Evolutionary conservation across 1,140 invertebrate genomes (phyloP).

Genomic region (Vollenhovia emeryi): DNA sequence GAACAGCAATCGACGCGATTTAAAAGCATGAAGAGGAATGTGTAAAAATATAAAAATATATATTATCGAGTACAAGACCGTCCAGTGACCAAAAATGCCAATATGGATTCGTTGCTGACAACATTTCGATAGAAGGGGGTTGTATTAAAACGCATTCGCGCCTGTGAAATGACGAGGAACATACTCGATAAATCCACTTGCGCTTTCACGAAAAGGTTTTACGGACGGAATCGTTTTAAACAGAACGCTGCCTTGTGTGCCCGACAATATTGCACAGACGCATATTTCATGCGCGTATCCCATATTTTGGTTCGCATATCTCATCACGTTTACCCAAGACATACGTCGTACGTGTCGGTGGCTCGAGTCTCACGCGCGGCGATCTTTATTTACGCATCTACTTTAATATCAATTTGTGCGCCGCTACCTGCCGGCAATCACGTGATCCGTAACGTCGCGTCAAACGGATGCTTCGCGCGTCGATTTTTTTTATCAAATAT

Average conservation of each 20-base stretch:
- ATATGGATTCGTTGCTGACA: background rate
- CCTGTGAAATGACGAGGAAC: background rate
- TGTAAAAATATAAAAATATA: background rate
- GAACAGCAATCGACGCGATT: background rate
- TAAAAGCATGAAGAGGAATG: background rate
- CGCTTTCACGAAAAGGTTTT: background rate
- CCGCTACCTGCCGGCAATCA: slow-evolving; percentile 25
- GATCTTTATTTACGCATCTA: slow-evolving; percentile 38
- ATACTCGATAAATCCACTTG: background rate
- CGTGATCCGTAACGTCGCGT: background rate
- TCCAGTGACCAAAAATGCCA: background rate
- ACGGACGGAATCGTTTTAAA: background rate
- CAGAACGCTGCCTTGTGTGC: background rate
- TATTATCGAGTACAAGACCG: background rate
- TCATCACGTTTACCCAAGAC: slow-evolving; percentile 50
- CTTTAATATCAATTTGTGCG: slow-evolving; percentile 43
- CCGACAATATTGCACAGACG: background rate
- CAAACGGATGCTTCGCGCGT: slow-evolving; percentile 9
- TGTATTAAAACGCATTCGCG: background rate
- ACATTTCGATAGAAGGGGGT: background rate
- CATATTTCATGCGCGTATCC: slow-evolving; percentile 1
- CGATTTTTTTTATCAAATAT: background rate
- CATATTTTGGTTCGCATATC: background rate
- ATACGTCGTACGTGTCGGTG: slow-evolving; percentile 25
- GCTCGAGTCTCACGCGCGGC: background rate